Conservation (phyloP, 2,113 vertebrate genomes). For the Ceratotherium simum region DNA sequence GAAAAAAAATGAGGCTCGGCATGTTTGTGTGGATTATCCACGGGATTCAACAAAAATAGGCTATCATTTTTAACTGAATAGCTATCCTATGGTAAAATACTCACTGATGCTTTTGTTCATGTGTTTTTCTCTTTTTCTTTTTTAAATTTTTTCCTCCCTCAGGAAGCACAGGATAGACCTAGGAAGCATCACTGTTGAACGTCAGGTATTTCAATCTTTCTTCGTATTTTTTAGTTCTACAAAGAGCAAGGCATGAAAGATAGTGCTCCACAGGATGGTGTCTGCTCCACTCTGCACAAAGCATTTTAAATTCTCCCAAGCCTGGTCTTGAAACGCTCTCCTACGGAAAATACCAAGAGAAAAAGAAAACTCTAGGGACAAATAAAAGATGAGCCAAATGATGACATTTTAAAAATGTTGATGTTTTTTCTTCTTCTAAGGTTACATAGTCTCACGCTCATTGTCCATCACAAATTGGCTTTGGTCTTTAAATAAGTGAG, state of each 20-base stretch:
- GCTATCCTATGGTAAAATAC: background rate
- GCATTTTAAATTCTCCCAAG: background rate
- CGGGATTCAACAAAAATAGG: background rate
- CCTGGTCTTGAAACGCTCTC: background rate
- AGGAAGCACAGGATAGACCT: background rate
- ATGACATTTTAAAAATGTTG: background rate
- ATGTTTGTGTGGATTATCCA: background rate
- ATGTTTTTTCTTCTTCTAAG: background rate
- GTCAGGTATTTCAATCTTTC: background rate
- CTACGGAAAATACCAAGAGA: background rate
- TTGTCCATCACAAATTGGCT: background rate
- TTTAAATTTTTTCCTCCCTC: background rate
- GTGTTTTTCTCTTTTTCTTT: background rate
- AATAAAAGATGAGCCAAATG: background rate
- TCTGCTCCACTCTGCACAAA: background rate
- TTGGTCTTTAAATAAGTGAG: background rate
- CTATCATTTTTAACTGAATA: background rate
- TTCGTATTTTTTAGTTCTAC: background rate
- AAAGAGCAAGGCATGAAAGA: background rate
- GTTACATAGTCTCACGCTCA: background rate
- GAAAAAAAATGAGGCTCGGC: background rate
- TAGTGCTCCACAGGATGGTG: background rate
- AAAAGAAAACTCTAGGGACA: background rate
- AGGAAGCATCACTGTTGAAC: background rate
- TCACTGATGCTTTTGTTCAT: background rate